Evolutionary conservation across 2,888 invertebrate genomes (phyloP).

Genomic region (Carpatolechia fugitivella): DNA sequence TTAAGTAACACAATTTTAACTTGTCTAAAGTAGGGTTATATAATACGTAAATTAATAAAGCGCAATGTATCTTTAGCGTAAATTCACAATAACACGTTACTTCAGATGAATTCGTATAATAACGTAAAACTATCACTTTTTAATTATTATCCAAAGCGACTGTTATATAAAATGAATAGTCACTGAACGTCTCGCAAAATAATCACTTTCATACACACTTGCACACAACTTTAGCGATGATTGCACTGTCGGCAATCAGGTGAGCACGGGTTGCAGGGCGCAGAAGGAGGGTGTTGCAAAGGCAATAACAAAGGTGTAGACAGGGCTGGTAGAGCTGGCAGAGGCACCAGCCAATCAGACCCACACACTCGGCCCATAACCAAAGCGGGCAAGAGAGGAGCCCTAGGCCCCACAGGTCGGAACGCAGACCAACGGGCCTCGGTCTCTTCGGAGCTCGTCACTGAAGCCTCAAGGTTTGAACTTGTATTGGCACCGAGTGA

Average conservation of each 20-base stretch:
- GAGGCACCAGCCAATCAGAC: slow-evolving; percentile 71
- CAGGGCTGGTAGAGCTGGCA: slow-evolving; percentile 60
- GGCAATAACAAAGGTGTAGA: slow-evolving; percentile 64
- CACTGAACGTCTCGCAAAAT: background rate
- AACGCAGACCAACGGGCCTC: slow-evolving; percentile 71
- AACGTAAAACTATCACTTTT: background rate
- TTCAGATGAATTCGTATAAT: background rate
- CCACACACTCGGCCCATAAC: slow-evolving; percentile 76
- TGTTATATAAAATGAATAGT: background rate
- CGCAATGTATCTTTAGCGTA: background rate
- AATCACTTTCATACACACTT: background rate
- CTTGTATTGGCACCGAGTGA: slow-evolving; percentile 36
- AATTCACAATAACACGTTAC: background rate
- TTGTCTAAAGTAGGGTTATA: too few relatives aligned
- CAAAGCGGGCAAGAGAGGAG: slow-evolving; percentile 66
- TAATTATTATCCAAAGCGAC: background rate
- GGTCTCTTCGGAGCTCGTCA: slow-evolving; percentile 59
- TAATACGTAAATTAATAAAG: background rate
- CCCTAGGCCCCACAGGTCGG: slow-evolving; percentile 68
- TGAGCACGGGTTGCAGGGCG: slow-evolving; percentile 58
- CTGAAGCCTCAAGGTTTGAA: slow-evolving; percentile 51
- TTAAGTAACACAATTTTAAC: too few relatives aligned
- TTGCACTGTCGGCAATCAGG: slow-evolving; percentile 74
- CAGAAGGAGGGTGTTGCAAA: slow-evolving; percentile 57
- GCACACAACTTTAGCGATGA: slow-evolving; percentile 43